Evolutionary conservation across 2,113 vertebrate species (phyloP), one percentile per base, ranked within the genome.

Genomic region (Cnemophilus loriae): DNA sequence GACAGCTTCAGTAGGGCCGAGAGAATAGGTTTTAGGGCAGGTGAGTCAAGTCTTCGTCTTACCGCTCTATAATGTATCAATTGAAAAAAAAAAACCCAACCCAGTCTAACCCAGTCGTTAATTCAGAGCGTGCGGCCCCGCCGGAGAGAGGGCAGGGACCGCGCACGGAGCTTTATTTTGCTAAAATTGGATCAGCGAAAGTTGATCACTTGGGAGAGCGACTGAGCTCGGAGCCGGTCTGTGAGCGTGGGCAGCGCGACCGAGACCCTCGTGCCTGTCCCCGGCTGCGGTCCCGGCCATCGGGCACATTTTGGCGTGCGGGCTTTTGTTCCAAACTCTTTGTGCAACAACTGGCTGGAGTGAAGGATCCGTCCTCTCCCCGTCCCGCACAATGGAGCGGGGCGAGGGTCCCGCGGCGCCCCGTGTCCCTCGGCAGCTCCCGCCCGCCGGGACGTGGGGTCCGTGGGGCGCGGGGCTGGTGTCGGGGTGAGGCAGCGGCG

Each of bases 301-400:
- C 8, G 22, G 84, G 26, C 95, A 24, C 96, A 21, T 41, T 46
- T 89, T 20, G 94, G 68, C 21, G 79, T 73, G 4, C n/a, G 12
- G 80, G 94, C 94, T 95, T 95, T 97, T 97, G 96, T 97, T 96
- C 93, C 93, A 5, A 79, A 71, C 77, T 89, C 96, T 96, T 96
- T 95, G 94, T 95, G 89, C 80, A 42, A 46, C 85, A 61, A 55
- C 88, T 37, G 87, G 67, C 90, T 0, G 76, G 32, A 46, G 84
- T 0, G 30, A 35, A 68, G 87, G 92, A 27, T 60, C 82, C 22
- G 16, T 82, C 60, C 69, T 52, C 11, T 64, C 27, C 75, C 78
- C 5, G 44, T 22, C 86, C 84, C 53, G 23, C 88, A 90, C 88
- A 81, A 77, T 39, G 69, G 84, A 59, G 69, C 20, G 14, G 73